Evolutionary conservation across 2,888 invertebrate species (phyloP), one percentile per base, ranked within the genome.

Genomic region (Dicyrtoma fusca): DNA sequence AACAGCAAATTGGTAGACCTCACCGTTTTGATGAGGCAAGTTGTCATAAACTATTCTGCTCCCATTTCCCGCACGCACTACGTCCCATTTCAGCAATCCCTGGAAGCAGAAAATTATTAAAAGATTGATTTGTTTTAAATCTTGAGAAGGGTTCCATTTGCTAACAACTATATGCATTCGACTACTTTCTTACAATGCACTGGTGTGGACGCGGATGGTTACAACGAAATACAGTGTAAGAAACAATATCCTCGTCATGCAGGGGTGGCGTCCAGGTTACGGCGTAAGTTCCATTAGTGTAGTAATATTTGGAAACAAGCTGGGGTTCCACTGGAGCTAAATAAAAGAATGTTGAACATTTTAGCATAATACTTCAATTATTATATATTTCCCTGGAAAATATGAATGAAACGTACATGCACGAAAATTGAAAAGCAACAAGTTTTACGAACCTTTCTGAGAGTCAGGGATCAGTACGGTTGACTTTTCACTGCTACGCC

Each of bases 161-260:
- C 26, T 8, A 44, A 44, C 8, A 44, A 44, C 8, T 44, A 44
- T 10, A 17, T 51, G 17, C n/a, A n/a, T n/a, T n/a, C n/a, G n/a
- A n/a, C n/a, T 51, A n/a, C 11, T 4, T 53, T 47, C 83, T 81
- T 82, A 85, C 85, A 61, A 81, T 81, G 80, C 91, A 91, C 75
- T 87, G 87, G 80, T 86, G 87, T 26, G 86, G 86, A 26, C 86
- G 84, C 26, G 86, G 86, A 57, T 86, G 85, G 65, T 85, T 85
- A 82, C 91, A 92, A 92, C 92, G 93, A 83, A 92, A 94, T 21
- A 94, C 86, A 0, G 94, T 94, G 79, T 92, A 94, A 82, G 90
- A 89, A 1, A 47, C 51, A 34, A 71, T 49, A 14, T 51, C 11
- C 17, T 19, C 23, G n/a, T 14, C 10, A 19, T 42, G 1, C 14